These are phyloP conservation scores for Mobula hypostoma DNA, from an alignment of 2,113 vertebrate species.

Conservation along the genomic window DNA sequence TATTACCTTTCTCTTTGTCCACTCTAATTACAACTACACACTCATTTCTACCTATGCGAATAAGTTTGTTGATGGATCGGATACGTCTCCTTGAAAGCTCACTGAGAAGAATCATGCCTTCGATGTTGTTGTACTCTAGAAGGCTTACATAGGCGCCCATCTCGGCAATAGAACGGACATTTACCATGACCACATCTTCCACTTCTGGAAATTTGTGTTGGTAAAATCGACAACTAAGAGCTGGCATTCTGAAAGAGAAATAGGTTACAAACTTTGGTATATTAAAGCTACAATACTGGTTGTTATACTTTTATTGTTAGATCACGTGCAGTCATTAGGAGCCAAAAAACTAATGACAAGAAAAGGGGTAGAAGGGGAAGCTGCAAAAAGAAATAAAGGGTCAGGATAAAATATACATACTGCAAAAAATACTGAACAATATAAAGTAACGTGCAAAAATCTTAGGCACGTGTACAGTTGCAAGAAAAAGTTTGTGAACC, in stretches of 20 bases:
- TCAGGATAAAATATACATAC: no score
- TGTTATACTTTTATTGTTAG: no score
- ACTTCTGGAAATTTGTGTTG: slow-evolving; percentile 96
- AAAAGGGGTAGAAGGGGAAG: background rate
- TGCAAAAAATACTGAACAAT: no score
- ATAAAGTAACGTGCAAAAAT: no score
- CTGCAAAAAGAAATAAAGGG: background rate
- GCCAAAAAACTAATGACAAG: background rate
- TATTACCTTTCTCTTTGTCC: slow-evolving; percentile 93
- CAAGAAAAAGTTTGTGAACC: no score
- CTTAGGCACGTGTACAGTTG: no score
- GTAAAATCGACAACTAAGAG: slow-evolving; percentile 94
- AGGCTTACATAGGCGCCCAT: slow-evolving; percentile 98
- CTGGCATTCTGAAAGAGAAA: slow-evolving; percentile 75
- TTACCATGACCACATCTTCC: slow-evolving; percentile 98
- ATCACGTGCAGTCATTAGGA: background rate
- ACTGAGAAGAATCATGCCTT: slow-evolving; percentile 97
- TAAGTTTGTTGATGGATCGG: slow-evolving; percentile 97
- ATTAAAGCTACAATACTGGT: no score
- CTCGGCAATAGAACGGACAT: slow-evolving; percentile 92
- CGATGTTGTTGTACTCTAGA: slow-evolving; percentile 95
- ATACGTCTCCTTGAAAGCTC: slow-evolving; percentile 90
- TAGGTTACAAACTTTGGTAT: background rate
- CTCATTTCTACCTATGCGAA: slow-evolving; percentile 92
- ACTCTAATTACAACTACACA: slow-evolving; percentile 96